Conservation (phyloP, 2,113 vertebrate genomes). For the Odocoileus hemionus region DNA sequence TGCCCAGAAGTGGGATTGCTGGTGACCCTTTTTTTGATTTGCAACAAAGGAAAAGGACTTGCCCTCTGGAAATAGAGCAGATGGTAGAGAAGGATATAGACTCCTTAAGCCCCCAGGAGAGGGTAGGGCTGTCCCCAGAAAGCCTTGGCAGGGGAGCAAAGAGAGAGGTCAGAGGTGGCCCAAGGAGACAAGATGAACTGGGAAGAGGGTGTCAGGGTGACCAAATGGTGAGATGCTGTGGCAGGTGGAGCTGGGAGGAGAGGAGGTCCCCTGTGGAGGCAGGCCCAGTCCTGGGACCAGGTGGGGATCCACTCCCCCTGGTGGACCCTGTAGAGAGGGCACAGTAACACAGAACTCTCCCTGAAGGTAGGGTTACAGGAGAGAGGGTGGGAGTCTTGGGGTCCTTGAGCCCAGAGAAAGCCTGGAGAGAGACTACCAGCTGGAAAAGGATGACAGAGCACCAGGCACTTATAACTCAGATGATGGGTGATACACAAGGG, state of each 20-base stretch:
- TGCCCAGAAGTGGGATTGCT: too few relatives aligned
- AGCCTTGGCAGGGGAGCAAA: background rate
- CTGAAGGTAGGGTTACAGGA: background rate
- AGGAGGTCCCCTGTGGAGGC: background rate
- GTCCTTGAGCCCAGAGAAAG: background rate
- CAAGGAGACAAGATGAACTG: slow-evolving; percentile 68
- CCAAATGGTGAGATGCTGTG: slow-evolving; percentile 45
- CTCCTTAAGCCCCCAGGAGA: background rate
- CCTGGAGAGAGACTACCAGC: background rate
- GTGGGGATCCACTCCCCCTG: background rate
- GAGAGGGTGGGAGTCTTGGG: background rate
- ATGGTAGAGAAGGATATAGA: background rate
- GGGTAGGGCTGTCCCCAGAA: background rate
- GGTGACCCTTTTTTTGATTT: background rate
- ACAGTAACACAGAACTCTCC: background rate
- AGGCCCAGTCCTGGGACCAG: background rate
- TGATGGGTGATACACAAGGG: background rate
- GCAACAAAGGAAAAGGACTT: background rate
- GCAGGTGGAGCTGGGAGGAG: background rate
- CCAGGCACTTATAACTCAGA: background rate
- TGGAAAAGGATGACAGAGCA: background rate
- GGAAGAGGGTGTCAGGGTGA: slow-evolving; percentile 68
- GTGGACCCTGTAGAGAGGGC: background rate
- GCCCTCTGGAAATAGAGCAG: background rate
- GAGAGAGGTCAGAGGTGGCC: background rate